Base-by-base conservation (phyloP, 2,888 invertebrate genomes). In the Eudemis profundana region DNA sequence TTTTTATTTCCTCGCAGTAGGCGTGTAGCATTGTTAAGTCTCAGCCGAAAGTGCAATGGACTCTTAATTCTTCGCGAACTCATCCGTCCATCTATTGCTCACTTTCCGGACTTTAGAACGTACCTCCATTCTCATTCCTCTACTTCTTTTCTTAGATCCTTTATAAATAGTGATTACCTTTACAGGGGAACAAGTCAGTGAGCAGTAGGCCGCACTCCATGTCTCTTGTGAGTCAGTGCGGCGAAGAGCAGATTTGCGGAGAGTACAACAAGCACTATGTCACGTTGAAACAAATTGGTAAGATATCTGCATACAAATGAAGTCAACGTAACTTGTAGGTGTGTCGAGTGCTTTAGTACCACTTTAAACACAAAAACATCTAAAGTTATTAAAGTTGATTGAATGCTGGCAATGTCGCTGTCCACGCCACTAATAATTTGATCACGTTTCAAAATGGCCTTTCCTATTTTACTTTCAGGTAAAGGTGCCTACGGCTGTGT, bases 401-500 rank as follows among this genome's bases (percentile, higher is more conserved):
- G 4, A 17, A 42, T 4, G 14, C 4, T 38, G 19, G 44, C 44
- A 12, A 10, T 8, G 44, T 44, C 19, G 19, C n/a, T n/a, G n/a
- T n/a, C n/a, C n/a, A n/a, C n/a, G n/a, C n/a, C n/a, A n/a, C n/a
- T n/a, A n/a, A n/a, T n/a, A n/a, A n/a, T n/a, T n/a, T n/a, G n/a
- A n/a, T n/a, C n/a, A n/a, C n/a, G n/a, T n/a, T n/a, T n/a, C n/a
- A n/a, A n/a, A n/a, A n/a, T n/a, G 33, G 0, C 2, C 1, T 12
- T 10, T 4, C 8, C 0, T 33, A 23, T 23, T 10, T 33, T 33
- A 2, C 33, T 3, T 12, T 14, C 71, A 93, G 93, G 93, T 36
- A 95, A 95, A 84, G 95, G 96, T 19, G 95, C 95, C 0, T 96
- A 95, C 84, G 96, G 96, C 0, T 95, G 94, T 77, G 96, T 96